A percentile compares a stretch with the other conserved stretches of the same genome.
phyloP scores from a whole-genome alignment of 2,888 invertebrate genomes.

The Zaprionus lineosus region DNA sequence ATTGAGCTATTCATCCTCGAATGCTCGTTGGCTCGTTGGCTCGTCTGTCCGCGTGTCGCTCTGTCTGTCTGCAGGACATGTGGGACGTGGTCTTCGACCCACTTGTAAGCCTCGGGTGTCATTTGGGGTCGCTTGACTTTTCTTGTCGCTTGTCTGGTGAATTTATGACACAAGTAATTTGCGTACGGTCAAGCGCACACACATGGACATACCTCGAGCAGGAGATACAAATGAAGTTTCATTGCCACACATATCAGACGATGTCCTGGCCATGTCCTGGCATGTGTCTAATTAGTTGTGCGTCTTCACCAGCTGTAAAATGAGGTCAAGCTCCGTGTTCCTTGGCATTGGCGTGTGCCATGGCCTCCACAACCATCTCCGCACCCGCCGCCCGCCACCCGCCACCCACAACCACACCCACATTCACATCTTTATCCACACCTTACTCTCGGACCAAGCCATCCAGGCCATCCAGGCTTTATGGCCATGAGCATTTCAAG shows the following conservation, averaged over 20 bases:
- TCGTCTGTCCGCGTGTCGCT: not conserved
- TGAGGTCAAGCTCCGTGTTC: conserved; percentile 65
- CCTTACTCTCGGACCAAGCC: too few relatives aligned
- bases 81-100: conserved; percentile 52
- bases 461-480: too few relatives aligned
- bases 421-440: too few relatives aligned
- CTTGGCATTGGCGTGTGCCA: conserved; percentile 60
- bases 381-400: too few relatives aligned
- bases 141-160: conserved; percentile 51
- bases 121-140: conserved; percentile 61
- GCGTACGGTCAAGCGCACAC: conserved; percentile 68
- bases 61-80: not conserved
- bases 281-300: conserved; percentile 78
- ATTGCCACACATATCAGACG: conserved; percentile 55
- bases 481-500: too few relatives aligned
- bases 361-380: too few relatives aligned
- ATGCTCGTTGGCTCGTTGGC: too few relatives aligned
- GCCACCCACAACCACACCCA: too few relatives aligned
- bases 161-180: conserved; percentile 78
- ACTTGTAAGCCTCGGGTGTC: conserved; percentile 66
- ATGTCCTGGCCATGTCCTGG: conserved; percentile 35
- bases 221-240: conserved; percentile 39
- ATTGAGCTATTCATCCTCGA: too few relatives aligned
- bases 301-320: conserved; percentile 62
- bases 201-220: conserved; percentile 22